Percentiles rank a stretch among this genome's conserved stretches.
These are phyloP conservation scores for Asarcornis scutulata DNA, from an alignment of 2,113 vertebrate species.

Conservation along the genomic window DNA sequence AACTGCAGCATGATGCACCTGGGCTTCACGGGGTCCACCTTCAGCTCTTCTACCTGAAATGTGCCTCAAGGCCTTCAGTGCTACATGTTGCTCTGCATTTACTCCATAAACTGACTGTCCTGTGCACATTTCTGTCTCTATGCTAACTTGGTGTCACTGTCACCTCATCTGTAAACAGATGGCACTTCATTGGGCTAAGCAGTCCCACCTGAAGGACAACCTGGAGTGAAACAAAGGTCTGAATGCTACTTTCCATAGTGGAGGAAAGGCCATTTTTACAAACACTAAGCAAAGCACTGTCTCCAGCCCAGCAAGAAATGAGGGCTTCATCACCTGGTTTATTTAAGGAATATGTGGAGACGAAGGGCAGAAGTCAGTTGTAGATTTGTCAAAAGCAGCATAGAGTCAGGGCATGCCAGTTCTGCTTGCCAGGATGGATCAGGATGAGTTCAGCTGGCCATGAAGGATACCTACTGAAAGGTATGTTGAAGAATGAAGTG, in stretches of 20 bases:
- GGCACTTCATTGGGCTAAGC: neutral
- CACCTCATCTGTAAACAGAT: neutral
- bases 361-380: fast-evolving
- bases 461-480: neutral
- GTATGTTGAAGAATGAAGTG: neutral
- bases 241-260: fast-evolving
- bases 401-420: neutral
- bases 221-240: neutral
- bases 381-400: neutral
- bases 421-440: neutral
- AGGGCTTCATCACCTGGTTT: neutral
- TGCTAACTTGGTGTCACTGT: neutral
- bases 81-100: neutral
- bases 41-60: neutral
- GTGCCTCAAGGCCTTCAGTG: neutral
- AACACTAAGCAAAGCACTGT: fast-evolving
- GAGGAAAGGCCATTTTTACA: neutral
- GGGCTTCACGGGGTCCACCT: fast-evolving
- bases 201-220: neutral
- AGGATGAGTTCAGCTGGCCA: neutral
- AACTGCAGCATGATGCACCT: neutral
- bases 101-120: fast-evolving
- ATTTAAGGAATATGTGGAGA: neutral
- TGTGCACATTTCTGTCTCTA: neutral
- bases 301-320: neutral